Percentiles rank a stretch among this genome's conserved stretches.
Evolutionary conservation across 1,140 invertebrate genomes (phyloP).

Genomic region (Drosophila sulfurigaster): DNA sequence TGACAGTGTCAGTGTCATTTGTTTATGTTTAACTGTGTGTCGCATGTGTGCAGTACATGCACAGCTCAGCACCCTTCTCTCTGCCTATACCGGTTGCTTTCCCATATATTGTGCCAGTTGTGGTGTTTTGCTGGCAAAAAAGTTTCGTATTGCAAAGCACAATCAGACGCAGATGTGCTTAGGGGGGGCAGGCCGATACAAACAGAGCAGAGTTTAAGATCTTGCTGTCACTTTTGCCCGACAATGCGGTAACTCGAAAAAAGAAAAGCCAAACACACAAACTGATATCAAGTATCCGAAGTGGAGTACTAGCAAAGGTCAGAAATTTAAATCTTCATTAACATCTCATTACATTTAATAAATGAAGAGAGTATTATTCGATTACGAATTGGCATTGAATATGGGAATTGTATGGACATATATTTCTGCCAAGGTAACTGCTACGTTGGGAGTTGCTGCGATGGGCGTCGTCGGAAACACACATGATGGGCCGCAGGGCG

Average conservation of each 20-base stretch:
- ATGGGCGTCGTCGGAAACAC: slow-evolving; percentile 60
- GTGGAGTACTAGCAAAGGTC: slow-evolving; percentile 4
- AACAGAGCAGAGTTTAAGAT: slow-evolving; percentile 56
- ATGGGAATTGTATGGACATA: too few relatives aligned
- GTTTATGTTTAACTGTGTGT: slow-evolving; percentile 56
- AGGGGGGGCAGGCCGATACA: slow-evolving; percentile 42
- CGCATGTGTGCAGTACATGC: not conserved
- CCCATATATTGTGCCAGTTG: slow-evolving; percentile 42
- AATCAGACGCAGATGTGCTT: slow-evolving; percentile 77
- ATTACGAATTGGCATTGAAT: too few relatives aligned
- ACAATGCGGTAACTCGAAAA: slow-evolving; percentile 30
- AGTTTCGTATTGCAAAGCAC: slow-evolving; percentile 77
- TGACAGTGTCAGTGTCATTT: slow-evolving; percentile 62
- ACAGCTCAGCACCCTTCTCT: slow-evolving; percentile 12
- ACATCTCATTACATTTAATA: too few relatives aligned
- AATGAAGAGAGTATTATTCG: too few relatives aligned
- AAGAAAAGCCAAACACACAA: slow-evolving; percentile 27
- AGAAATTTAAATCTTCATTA: too few relatives aligned
- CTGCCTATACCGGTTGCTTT: slow-evolving; percentile 13
- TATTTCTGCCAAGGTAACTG: not conserved
- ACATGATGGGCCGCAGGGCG: slow-evolving; percentile 59
- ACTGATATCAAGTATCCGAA: slow-evolving; percentile 12
- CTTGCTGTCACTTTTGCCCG: slow-evolving; percentile 48
- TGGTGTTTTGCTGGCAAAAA: slow-evolving; percentile 46
- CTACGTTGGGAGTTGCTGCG: not conserved